Conservation (phyloP, 2,113 vertebrate species). For the Tetraodon nigroviridis region DNA sequence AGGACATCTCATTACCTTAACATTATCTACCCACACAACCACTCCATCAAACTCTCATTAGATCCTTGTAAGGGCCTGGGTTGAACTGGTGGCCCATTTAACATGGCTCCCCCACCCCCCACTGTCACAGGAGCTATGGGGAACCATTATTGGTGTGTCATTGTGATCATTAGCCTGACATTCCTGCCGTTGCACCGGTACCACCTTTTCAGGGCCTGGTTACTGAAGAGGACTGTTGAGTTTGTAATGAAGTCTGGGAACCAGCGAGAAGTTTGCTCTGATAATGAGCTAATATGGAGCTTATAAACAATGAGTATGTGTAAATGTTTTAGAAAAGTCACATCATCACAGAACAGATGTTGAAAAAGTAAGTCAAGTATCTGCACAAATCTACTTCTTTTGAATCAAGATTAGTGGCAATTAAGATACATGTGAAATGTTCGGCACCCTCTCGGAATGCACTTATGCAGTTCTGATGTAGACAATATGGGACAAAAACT, state of each 20-base stretch:
- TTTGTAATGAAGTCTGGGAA: background rate
- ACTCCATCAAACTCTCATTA: conserved; percentile 65
- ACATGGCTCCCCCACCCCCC: conserved; percentile 53
- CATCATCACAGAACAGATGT: no score
- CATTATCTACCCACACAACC: conserved; percentile 55
- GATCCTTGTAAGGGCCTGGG: background rate
- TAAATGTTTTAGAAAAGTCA: no score
- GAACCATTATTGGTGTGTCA: conserved; percentile 50
- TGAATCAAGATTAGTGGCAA: no score
- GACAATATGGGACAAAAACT: no score
- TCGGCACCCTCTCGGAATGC: no score
- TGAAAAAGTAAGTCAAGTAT: no score
- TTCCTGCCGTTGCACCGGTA: background rate
- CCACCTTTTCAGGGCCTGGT: conserved; percentile 11
- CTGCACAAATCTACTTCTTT: no score
- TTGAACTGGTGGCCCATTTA: conserved; percentile 44
- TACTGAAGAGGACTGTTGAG: background rate
- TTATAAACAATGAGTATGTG: no score
- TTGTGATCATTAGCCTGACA: conserved; percentile 52
- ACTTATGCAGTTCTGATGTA: no score
- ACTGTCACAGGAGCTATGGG: conserved; percentile 52
- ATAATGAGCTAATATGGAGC: no score
- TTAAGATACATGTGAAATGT: no score
- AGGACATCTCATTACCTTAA: conserved; percentile 64
- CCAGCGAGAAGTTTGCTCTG: background rate